Evolutionary conservation across 2,113 vertebrate species (phyloP).

Genomic region (Macroglossus sobrinus): DNA sequence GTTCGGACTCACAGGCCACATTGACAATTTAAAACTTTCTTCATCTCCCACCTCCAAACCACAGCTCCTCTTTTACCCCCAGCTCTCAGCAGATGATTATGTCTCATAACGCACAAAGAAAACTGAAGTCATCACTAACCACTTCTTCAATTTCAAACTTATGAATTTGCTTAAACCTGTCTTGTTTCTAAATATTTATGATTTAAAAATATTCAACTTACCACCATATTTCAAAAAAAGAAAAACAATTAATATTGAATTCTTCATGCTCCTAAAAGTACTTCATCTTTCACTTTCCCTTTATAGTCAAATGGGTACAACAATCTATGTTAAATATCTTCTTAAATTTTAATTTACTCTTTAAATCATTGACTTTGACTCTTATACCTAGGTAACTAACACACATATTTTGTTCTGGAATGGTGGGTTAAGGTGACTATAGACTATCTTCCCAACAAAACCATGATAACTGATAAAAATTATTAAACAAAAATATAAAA

Average conservation of each 20-base stretch:
- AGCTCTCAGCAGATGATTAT: background rate
- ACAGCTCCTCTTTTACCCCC: background rate
- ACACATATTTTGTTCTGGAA: background rate
- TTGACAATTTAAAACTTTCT: background rate
- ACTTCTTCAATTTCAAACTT: background rate
- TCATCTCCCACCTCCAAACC: accelerated
- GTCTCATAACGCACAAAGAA: background rate
- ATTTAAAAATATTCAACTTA: background rate
- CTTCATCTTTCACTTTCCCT: background rate
- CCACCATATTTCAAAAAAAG: background rate
- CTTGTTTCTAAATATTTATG: background rate
- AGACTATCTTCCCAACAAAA: background rate
- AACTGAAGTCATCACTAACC: background rate
- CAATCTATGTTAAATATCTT: background rate
- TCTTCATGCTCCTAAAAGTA: background rate
- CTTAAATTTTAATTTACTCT: background rate
- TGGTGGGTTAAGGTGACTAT: background rate
- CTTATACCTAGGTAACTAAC: background rate
- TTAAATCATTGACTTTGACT: background rate
- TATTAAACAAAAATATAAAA: background rate
- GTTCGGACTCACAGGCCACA: background rate
- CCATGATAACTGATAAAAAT: background rate
- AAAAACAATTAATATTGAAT: background rate
- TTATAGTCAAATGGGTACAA: background rate
- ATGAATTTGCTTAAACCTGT: background rate